phyloP scores from a whole-genome alignment of 2,888 invertebrate species.

The Lysandra coridon region DNA sequence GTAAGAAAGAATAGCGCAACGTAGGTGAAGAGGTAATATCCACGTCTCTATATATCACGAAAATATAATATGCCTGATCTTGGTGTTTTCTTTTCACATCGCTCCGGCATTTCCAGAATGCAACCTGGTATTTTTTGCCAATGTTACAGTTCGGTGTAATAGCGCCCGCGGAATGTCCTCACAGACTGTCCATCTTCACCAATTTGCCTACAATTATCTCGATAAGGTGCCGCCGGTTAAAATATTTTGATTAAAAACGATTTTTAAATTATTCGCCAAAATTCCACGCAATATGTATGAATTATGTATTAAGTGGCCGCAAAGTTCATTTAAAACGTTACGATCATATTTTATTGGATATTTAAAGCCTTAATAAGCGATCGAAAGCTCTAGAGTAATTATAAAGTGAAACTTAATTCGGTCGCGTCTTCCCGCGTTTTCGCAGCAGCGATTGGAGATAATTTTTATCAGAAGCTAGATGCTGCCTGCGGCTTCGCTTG shows the following conservation, averaged over 20 bases:
- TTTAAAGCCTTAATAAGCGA: slow-evolving; percentile 21
- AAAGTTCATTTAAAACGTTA: slow-evolving; percentile 37
- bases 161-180: slow-evolving; percentile 51
- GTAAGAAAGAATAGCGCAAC: no score
- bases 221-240: slow-evolving; percentile 55
- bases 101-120: not conserved
- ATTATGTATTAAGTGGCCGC: slow-evolving; percentile 47
- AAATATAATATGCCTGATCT: no score
- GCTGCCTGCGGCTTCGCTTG: not conserved
- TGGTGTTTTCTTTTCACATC: no score
- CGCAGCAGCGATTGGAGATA: not conserved
- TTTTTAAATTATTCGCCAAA: slow-evolving; percentile 34
- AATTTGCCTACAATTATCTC: slow-evolving; percentile 72
- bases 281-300: slow-evolving; percentile 45
- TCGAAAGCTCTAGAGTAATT: slow-evolving; percentile 26
- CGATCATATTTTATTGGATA: slow-evolving; percentile 24
- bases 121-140: not conserved
- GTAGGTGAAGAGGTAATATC: no score
- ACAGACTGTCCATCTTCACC: slow-evolving; percentile 55
- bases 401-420: slow-evolving; percentile 11
- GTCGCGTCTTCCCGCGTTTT: slow-evolving; percentile 8
- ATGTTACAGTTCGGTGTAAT: slow-evolving; percentile 49
- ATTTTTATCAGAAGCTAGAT: not conserved
- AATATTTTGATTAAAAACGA: slow-evolving; percentile 58
- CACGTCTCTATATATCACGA: no score